phyloP scores from a whole-genome alignment of 2,888 invertebrate genomes.

The Aphodius sticticus region DNA sequence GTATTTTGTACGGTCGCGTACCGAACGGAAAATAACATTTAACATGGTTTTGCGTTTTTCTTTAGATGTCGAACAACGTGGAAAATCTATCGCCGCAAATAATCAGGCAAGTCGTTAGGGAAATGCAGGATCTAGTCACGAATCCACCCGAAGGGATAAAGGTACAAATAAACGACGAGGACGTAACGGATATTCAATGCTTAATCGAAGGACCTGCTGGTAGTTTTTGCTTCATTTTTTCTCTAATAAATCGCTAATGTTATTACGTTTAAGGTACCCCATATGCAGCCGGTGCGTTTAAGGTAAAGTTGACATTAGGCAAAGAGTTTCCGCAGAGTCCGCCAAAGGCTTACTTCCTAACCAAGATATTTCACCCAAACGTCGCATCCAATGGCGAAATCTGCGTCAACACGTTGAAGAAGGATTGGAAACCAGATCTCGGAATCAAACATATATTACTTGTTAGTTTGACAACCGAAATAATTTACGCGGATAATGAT shows the following conservation, averaged over 20 bases:
- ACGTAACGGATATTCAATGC: slow-evolving; percentile 93
- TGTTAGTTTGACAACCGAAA: slow-evolving; percentile 61
- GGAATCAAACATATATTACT: slow-evolving; percentile 94
- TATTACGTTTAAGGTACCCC: slow-evolving; percentile 74
- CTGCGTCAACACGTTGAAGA: slow-evolving; percentile 95
- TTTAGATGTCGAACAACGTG: slow-evolving; percentile 82
- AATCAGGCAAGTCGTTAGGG: slow-evolving; percentile 85
- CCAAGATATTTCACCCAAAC: slow-evolving; percentile 97
- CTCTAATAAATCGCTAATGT: neutral
- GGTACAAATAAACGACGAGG: slow-evolving; percentile 88
- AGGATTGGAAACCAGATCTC: slow-evolving; percentile 96
- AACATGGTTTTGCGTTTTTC: slow-evolving; percentile 33
- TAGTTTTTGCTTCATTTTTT: slow-evolving; percentile 39
- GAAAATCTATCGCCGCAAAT: slow-evolving; percentile 96
- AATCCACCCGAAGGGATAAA: slow-evolving; percentile 92
- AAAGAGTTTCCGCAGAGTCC: slow-evolving; percentile 93
- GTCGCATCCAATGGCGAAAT: slow-evolving; percentile 94
- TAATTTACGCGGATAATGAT: neutral
- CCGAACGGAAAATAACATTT: neutral
- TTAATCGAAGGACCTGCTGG: slow-evolving; percentile 84
- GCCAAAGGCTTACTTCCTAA: slow-evolving; percentile 92
- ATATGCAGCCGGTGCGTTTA: slow-evolving; percentile 88
- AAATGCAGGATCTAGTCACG: slow-evolving; percentile 83
- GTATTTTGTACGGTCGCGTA: slow-evolving; percentile 7
- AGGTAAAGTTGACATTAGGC: slow-evolving; percentile 87